Evolutionary conservation across 1,140 invertebrate genomes (phyloP).

Genomic region (Magallana gigas): DNA sequence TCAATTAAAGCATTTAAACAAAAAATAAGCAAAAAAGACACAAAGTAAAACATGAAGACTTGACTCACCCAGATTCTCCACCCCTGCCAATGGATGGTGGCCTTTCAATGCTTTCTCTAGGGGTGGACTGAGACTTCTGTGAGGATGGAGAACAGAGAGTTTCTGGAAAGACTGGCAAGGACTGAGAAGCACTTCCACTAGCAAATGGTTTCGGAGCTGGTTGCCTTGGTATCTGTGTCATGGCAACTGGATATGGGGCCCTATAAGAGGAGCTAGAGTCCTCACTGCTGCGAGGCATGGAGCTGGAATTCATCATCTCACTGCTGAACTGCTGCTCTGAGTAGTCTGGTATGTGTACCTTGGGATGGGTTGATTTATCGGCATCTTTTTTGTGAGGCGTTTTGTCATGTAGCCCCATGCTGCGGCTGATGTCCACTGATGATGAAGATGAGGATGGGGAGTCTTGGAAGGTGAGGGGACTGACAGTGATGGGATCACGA

Average conservation of each 20-base stretch:
- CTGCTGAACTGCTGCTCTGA: conserved; percentile 18
- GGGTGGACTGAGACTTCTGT: conserved; percentile 19
- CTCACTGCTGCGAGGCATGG: not conserved
- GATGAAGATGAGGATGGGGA: conserved; percentile 42
- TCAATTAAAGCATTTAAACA: not conserved
- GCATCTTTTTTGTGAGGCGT: conserved; percentile 3
- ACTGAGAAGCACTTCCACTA: conserved; percentile 46
- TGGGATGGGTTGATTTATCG: not conserved
- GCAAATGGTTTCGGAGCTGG: conserved; percentile 42
- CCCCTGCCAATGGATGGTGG: not conserved
- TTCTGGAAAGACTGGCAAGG: conserved; percentile 38
- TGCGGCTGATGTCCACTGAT: conserved; percentile 29
- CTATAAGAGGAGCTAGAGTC: conserved; percentile 23
- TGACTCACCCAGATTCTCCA: not conserved
- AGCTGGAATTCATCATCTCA: conserved; percentile 1
- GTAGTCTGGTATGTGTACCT: conserved; percentile 26
- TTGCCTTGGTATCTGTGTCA: conserved; percentile 29
- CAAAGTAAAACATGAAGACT: not conserved
- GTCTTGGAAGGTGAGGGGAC: conserved; percentile 42
- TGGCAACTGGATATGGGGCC: conserved; percentile 42
- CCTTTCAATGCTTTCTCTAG: conserved; percentile 4
- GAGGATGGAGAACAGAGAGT: not conserved
- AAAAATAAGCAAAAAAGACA: not conserved
- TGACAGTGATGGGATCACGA: conserved; percentile 43
- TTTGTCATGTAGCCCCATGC: not conserved